Conservation (phyloP, 2,888 invertebrate genomes). For the Theretra japonica region DNA sequence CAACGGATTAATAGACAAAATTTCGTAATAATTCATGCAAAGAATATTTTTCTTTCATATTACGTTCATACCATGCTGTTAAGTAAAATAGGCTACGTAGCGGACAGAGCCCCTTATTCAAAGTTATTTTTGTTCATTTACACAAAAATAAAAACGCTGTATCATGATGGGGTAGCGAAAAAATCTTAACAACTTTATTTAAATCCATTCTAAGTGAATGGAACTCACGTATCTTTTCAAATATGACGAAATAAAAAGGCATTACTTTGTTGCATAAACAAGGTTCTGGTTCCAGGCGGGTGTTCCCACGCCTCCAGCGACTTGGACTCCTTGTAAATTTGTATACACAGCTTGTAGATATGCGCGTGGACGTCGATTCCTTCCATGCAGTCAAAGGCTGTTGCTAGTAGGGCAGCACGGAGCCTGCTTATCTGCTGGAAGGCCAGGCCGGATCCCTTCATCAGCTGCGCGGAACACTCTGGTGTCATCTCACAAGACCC, state of each 20-base stretch:
- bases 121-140: too few relatives aligned
- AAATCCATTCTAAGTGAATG: too few relatives aligned
- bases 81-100: too few relatives aligned
- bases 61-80: too few relatives aligned
- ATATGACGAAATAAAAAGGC: neutral
- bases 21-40: too few relatives aligned
- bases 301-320: slow-evolving; percentile 78
- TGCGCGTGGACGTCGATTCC: slow-evolving; percentile 69
- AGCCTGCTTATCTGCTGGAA: slow-evolving; percentile 76
- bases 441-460: slow-evolving; percentile 73
- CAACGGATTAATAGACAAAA: too few relatives aligned
- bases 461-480: slow-evolving; percentile 69
- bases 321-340: slow-evolving; percentile 77
- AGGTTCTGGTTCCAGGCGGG: slow-evolving; percentile 73
- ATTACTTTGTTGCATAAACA: slow-evolving; percentile 80
- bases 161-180: too few relatives aligned
- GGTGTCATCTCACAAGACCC: slow-evolving; percentile 70
- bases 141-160: too few relatives aligned
- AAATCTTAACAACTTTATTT: too few relatives aligned
- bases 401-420: slow-evolving; percentile 64
- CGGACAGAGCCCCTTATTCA: too few relatives aligned
- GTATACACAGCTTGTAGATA: slow-evolving; percentile 77
- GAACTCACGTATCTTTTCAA: too few relatives aligned
- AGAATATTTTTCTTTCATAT: too few relatives aligned
- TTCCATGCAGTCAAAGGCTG: slow-evolving; percentile 75